Base-by-base conservation (phyloP, 2,888 invertebrate species). In the Proisotoma minuta region DNA sequence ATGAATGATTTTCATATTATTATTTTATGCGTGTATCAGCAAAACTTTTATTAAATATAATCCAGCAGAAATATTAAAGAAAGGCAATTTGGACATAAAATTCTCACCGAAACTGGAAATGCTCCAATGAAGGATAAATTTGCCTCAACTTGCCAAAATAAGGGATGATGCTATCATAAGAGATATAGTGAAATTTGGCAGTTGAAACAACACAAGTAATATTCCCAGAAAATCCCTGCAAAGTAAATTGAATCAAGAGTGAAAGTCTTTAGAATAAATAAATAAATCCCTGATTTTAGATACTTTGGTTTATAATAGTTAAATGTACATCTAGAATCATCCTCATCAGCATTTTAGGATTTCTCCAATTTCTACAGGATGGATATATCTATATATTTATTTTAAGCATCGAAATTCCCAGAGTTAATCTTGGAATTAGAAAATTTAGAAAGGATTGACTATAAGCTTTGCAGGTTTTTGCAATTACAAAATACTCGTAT, bases 151-250 rank as follows among this genome's bases (percentile, higher is more conserved):
- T 87, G 40, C 84, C 83, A 65, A 92, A 80, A 59, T 87, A 82
- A 56, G 84, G 83, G 10, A 87, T 85, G 60, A 92, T 85, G 62
- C 85, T 86, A 76, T 89, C 91, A 77, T 89, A 93, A 76, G 89
- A 89, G 49, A 91, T 87, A 76, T 91, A 92, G 78, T 90, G 89
- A 76, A 92, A 93, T 74, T 91, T 91, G 57, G 91, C 86, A 10
- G 85, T 85, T 57, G 84, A 87, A 18, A 92, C 91, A 65, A 88
- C 61, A 24, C 62, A 66, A 34, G 66, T 66, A 47, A 63, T 57
- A 53, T 43, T 62, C 23, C 62, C 51, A 22, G 69, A 53, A 62
- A 73, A 73, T 40, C 70, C 70, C 72, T 73, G 58, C 24, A 50
- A 60, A 60, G 59, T 56, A 59, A 60, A 63, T 29, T 58, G 39